These are phyloP conservation scores for Alcedo atthis DNA, from an alignment of 2,797 vertebrate genomes.

Conservation along the genomic window DNA sequence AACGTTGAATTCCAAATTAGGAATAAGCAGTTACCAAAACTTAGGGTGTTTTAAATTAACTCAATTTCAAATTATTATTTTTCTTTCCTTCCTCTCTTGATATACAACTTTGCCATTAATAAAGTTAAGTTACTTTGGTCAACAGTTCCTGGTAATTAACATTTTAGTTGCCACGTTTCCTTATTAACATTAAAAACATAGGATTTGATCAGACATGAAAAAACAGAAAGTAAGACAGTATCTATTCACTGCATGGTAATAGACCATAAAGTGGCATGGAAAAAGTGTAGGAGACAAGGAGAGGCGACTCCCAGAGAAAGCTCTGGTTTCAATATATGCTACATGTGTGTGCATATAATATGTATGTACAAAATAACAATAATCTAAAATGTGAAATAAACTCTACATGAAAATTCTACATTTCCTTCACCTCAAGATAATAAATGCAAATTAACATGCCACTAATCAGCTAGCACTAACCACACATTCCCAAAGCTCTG, in stretches of 20 bases:
- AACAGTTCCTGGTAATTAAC: not conserved
- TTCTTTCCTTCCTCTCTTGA: not conserved
- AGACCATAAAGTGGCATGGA: not conserved
- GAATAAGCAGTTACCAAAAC: not conserved
- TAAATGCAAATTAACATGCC: not conserved
- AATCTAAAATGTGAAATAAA: not conserved
- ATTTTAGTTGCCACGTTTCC: not conserved
- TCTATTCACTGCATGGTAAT: not conserved
- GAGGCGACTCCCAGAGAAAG: not conserved
- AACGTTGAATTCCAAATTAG: not conserved
- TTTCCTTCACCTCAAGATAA: not conserved
- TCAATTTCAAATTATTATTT: not conserved
- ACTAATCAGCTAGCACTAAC: not conserved
- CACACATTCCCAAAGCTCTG: not conserved
- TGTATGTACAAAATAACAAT: not conserved
- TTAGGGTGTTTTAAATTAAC: not conserved
- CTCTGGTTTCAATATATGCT: not conserved
- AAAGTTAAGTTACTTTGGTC: not conserved
- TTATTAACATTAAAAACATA: constrained; percentile 12
- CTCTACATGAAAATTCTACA: no score
- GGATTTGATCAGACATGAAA: constrained; percentile 4
- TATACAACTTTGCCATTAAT: not conserved
- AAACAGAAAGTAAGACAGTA: not conserved
- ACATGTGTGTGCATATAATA: not conserved
- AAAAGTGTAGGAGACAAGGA: not conserved